Evolutionary conservation across 2,797 vertebrate species (phyloP).

Genomic region (Acomys russatus): DNA sequence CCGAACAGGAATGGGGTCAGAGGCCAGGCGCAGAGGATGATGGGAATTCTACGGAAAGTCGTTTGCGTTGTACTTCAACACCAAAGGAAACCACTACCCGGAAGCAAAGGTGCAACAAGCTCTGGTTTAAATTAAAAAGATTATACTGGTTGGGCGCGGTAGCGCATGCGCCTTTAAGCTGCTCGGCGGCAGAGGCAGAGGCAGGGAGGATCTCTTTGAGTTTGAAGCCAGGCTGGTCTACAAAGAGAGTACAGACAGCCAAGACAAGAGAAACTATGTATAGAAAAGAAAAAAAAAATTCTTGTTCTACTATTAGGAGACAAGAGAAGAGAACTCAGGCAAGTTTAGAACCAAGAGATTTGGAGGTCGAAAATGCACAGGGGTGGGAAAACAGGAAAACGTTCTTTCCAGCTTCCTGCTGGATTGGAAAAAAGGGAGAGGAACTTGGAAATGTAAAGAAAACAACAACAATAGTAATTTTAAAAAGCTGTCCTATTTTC

Average conservation of each 20-base stretch:
- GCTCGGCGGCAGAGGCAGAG: too few relatives aligned
- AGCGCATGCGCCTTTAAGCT: too few relatives aligned
- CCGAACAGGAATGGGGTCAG: fast-evolving
- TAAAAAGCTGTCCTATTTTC: background rate
- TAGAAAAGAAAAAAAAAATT: too few relatives aligned
- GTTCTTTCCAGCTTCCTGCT: background rate
- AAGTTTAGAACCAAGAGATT: background rate
- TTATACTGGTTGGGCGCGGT: too few relatives aligned
- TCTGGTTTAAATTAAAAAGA: background rate
- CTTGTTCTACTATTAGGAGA: background rate
- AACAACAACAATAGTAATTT: background rate
- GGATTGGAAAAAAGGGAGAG: background rate
- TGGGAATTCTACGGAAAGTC: background rate
- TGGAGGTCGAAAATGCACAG: too few relatives aligned
- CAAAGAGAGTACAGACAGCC: too few relatives aligned
- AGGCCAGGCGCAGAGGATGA: background rate
- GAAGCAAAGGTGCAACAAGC: background rate
- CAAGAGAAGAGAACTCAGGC: background rate
- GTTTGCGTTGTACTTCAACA: background rate
- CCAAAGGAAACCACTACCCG: background rate
- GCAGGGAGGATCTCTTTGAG: too few relatives aligned
- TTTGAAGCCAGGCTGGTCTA: too few relatives aligned
- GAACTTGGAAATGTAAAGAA: background rate
- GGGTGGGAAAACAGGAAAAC: background rate
- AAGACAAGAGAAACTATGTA: too few relatives aligned